Evolutionary conservation across 2,888 invertebrate genomes (phyloP), one percentile per base, ranked within the genome.

Genomic region (Lepidonotus clava): DNA sequence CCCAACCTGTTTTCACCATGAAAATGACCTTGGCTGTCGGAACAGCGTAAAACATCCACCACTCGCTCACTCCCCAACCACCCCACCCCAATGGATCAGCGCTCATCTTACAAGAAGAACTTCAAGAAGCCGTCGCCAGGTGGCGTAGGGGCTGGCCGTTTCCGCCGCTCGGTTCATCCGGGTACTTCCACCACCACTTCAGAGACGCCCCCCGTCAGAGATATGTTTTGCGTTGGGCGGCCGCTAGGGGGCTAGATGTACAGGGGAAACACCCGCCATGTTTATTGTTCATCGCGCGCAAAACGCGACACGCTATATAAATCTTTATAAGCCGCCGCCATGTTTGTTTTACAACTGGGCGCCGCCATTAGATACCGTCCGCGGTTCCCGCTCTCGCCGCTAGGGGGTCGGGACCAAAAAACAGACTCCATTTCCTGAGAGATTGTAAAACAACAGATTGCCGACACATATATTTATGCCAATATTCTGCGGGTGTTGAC

Each of bases 361-460:
- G 41, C 28, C 14, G 80, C 18, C 80, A 80, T 46, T 14, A 80
- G 80, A 41, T n/a, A 24, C 32, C 80, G 28, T 11, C n/a, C 46
- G 28, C 32, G 28, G 21, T 80, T 34, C 46, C 6, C 14, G 14
- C 14, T 8, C 24, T n/a, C 14, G 11, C 14, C 28, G 28, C n/a
- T 18, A n/a, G 28, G 80, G 80, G 28, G 80, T 18, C 46, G 80
- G 24, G 18, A 11, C 21, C 21, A 80, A 46, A 80, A 80, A 0
- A 14, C 46, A 80, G 80, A 41, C 21, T 46, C 46, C 46, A 46
- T 80, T 80, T 80, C 80, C 46, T 14, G 46, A 18, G 80, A 80
- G 80, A 80, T 80, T 80, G 80, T 80, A 80, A 80, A 46, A 80
- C 80, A 80, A 80, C 80, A 80, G 40, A 46, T 24, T 11, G 46